phyloP scores from a whole-genome alignment of 2,888 invertebrate genomes.

The Orthonychiurus folsomi region DNA sequence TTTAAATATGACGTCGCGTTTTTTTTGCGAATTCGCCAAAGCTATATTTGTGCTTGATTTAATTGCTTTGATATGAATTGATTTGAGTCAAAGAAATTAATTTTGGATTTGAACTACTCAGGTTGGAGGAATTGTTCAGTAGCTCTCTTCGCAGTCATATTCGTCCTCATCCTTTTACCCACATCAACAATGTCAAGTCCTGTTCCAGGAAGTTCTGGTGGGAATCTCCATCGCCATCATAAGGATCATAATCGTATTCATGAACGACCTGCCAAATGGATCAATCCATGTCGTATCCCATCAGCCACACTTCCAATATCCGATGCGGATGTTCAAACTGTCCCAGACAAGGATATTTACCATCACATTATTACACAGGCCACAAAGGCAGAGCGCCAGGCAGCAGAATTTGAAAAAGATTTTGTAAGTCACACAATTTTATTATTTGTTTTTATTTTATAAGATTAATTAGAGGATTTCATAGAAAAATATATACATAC shows the following conservation, averaged over 20 bases:
- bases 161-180: slow-evolving; percentile 26
- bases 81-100: too few species aligned
- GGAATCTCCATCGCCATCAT: slow-evolving; percentile 9
- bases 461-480: too few species aligned
- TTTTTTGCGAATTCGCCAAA: too few species aligned
- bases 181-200: slow-evolving; percentile 37
- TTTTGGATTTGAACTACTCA: slow-evolving; percentile 12
- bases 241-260: slow-evolving; percentile 21
- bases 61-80: too few species aligned
- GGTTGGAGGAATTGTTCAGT: slow-evolving; percentile 34
- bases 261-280: slow-evolving; percentile 37
- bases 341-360: slow-evolving; percentile 35
- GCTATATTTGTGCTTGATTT: too few species aligned
- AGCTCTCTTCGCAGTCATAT: slow-evolving; percentile 24
- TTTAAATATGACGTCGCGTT: too few species aligned
- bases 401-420: slow-evolving; percentile 32
- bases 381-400: slow-evolving; percentile 37
- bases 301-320: slow-evolving; percentile 16
- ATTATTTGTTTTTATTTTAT: not conserved
- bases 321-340: slow-evolving; percentile 27
- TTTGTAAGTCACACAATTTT: slow-evolving; percentile 35
- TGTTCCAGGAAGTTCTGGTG: slow-evolving; percentile 14
- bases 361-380: slow-evolving; percentile 38
- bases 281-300: slow-evolving; percentile 40
- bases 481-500: too few species aligned